Percentiles rank a stretch among this genome's conserved stretches.
phyloP scores from a whole-genome alignment of 30 jellyfish, hydroid and myxozoan genomes.

The Cassiopea xamachana region DNA sequence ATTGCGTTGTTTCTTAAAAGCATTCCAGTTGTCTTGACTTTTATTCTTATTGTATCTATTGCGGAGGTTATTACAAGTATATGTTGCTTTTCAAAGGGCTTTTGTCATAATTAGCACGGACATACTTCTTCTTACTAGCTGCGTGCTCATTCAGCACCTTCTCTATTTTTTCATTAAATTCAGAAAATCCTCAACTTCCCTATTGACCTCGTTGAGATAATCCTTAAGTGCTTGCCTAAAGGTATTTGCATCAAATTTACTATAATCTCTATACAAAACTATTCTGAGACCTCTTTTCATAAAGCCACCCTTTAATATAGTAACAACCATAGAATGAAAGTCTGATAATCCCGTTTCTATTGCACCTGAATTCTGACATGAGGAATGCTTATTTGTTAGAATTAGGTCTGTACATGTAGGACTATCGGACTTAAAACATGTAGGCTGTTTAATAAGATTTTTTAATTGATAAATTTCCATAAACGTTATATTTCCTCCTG shows the following conservation, averaged over 20 bases:
- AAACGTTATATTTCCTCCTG: background rate
- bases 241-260: no score
- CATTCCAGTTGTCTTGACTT: conserved; percentile 32
- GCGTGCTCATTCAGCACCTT: background rate
- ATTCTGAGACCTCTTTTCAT: no score
- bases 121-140: background rate
- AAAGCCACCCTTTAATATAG: no score
- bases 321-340: no score
- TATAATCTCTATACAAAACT: no score
- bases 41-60: no score
- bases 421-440: conserved; percentile 37
- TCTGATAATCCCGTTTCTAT: background rate
- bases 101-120: no score
- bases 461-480: conserved; percentile 14
- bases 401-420: background rate
- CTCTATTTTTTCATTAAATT: background rate
- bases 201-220: no score
- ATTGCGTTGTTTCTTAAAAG: conserved; percentile 4
- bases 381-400: conserved; percentile 23
- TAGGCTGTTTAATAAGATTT: conserved; percentile 29
- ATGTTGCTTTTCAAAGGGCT: no score
- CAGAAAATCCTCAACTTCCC: background rate
- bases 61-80: no score
- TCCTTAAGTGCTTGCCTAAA: no score
- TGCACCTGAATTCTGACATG: conserved; percentile 23